phyloP scores from a whole-genome alignment of 2,113 vertebrate genomes.

The Nesogale talazaci region DNA sequence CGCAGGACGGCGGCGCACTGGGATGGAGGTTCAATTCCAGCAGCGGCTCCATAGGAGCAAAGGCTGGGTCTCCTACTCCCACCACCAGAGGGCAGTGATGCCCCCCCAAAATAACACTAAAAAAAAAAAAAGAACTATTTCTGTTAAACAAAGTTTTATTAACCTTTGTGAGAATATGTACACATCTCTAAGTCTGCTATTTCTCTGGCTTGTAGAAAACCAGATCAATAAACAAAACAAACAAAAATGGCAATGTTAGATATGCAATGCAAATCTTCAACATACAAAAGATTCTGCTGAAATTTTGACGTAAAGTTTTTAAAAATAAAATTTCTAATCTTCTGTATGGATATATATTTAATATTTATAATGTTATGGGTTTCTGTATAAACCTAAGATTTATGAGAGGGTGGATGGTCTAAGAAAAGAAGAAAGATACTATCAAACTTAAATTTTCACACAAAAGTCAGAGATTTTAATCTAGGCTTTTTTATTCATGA shows the following conservation, averaged over 20 bases:
- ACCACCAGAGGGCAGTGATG: no score
- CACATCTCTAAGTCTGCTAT: constrained; percentile 20
- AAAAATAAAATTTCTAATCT: no score
- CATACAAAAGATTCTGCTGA: constrained; percentile 11
- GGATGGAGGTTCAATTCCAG: no score
- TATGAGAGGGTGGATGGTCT: background rate
- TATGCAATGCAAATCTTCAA: constrained; percentile 10
- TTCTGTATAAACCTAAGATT: constrained; percentile 7
- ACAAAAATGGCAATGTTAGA: background rate
- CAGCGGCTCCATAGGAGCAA: no score
- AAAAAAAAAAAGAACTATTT: constrained; percentile 44
- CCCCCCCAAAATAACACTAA: no score
- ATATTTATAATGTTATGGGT: constrained; percentile 9
- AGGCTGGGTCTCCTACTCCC: no score
- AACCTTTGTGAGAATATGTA: constrained; percentile 25
- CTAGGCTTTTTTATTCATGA: constrained; percentile 37
- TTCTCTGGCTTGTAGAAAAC: constrained; percentile 30
- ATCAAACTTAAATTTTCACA: constrained; percentile 15
- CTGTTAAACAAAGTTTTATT: constrained; percentile 35
- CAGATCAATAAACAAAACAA: constrained; percentile 17
- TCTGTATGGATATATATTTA: constrained; percentile 31
- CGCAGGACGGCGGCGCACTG: no score
- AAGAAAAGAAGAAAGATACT: background rate
- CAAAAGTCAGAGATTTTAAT: constrained; percentile 29
- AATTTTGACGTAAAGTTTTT: constrained; percentile 40